Evolutionary conservation across 2,888 invertebrate species (phyloP).

Genomic region (Volucella zonaria): DNA sequence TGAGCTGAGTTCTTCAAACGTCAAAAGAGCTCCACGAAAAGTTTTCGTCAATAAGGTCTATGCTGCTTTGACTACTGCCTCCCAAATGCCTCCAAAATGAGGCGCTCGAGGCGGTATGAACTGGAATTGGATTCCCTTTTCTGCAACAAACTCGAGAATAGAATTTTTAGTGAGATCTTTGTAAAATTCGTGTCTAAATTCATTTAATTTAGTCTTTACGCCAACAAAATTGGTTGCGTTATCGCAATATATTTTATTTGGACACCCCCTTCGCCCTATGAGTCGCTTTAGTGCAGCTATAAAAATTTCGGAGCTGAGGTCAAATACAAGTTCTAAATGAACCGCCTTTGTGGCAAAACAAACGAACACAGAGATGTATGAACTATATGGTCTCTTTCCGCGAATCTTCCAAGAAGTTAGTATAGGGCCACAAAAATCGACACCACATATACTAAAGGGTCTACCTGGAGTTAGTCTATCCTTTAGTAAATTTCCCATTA

Average conservation of each 20-base stretch:
- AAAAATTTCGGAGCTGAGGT: conserved; percentile 27
- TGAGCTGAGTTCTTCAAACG: background rate
- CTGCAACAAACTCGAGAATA: too few relatives aligned
- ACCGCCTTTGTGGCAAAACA: conserved; percentile 34
- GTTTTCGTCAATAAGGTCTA: too few relatives aligned
- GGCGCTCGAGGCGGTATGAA: too few relatives aligned
- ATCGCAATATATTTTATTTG: conserved; percentile 19
- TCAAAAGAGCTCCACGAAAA: conserved; percentile 12
- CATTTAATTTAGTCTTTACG: conserved; percentile 29
- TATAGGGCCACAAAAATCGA: conserved; percentile 35
- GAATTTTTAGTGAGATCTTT: too few relatives aligned
- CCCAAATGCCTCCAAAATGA: too few relatives aligned
- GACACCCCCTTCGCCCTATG: conserved; percentile 25
- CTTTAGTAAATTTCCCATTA: conserved; percentile 19
- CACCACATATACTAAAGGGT: too few relatives aligned
- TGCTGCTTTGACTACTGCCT: too few relatives aligned
- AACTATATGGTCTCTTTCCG: conserved; percentile 28
- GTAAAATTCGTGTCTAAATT: conserved; percentile 42
- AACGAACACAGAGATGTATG: conserved; percentile 20
- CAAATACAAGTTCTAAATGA: conserved; percentile 36
- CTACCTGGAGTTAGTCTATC: conserved; percentile 35
- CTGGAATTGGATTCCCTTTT: too few relatives aligned
- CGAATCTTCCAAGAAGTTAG: conserved; percentile 40
- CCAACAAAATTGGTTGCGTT: conserved; percentile 37
- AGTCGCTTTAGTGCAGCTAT: conserved; percentile 35